Conservation (phyloP, 2,888 invertebrate genomes). For the Erebia aethiops region DNA sequence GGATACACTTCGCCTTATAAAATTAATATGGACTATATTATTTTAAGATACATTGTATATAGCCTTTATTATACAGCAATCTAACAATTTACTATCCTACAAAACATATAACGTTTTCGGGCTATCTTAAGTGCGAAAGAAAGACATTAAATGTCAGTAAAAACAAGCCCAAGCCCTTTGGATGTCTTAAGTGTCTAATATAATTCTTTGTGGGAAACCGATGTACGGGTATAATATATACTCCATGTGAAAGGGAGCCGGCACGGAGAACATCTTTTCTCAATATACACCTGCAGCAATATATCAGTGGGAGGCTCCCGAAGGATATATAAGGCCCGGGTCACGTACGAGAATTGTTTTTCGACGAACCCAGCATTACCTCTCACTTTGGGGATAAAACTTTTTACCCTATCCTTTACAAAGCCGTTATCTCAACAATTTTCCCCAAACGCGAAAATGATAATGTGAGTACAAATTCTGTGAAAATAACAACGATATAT, state of each 20-base stretch:
- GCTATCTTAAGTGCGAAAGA: neutral
- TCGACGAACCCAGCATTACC: constrained; percentile 65
- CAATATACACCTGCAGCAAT: constrained; percentile 52
- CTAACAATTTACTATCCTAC: neutral
- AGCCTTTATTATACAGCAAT: too few species aligned
- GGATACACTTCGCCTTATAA: too few species aligned
- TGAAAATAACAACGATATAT: neutral
- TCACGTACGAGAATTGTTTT: constrained; percentile 75
- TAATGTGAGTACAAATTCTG: constrained; percentile 10
- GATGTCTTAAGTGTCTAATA: constrained; percentile 13
- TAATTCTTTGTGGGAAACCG: constrained; percentile 14
- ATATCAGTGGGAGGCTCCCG: constrained; percentile 63
- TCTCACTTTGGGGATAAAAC: constrained; percentile 41
- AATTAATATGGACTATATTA: too few species aligned
- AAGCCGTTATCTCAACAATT: constrained; percentile 32
- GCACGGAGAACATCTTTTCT: constrained; percentile 37
- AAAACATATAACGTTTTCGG: too few species aligned
- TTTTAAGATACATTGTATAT: too few species aligned
- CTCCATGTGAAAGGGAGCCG: constrained; percentile 52
- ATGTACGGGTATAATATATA: constrained; percentile 48
- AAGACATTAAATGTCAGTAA: neutral
- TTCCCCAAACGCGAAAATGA: constrained; percentile 31
- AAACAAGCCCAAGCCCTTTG: constrained; percentile 7
- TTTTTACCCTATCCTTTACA: constrained; percentile 38
- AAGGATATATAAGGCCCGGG: constrained; percentile 65